Base-by-base conservation (phyloP, 2,797 vertebrate genomes). In the Myotis daubentonii region DNA sequence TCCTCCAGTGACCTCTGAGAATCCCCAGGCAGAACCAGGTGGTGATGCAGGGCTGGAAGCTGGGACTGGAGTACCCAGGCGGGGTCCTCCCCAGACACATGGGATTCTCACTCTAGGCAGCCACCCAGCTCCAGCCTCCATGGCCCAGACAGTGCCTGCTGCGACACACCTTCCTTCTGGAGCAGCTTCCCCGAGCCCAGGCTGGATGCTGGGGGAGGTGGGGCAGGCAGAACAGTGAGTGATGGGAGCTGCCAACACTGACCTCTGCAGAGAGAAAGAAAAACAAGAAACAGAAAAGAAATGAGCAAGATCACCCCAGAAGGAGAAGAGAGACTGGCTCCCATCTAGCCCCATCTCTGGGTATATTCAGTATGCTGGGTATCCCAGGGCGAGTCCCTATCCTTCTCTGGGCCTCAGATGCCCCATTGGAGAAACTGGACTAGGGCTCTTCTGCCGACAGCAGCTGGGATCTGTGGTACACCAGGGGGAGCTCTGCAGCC, bases 81-180 rank as follows among this genome's bases (percentile, higher is more conserved):
- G 2, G 41, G 72, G 55, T 85, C 84, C 72, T 97, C 23, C 1
- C 25, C 81, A 98, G 98, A 98, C 98, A 97, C 96, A 97, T 95
- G 96, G 97, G 97, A 98, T 98, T 98, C 98, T 97, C 97, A 96
- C 98, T 98, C 98, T 91, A 93, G 97, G 96, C 98, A 97, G 96
- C 97, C 94, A 96, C 98, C 98, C 98, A 98, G 96, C 96, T 96
- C 97, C 98, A 98, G 98, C 98, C 97, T 97, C 97, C 94, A 87
- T 84, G 95, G 97, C 93, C 97, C 98, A 98, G 98, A 98, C 98
- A 95, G 86, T 68, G 68, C 89, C 5, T 0, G 88, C 95, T 98
- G 98, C 99, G 98, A 98, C 97, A 99, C 97, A 79, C 93, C 97
- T 97, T 98, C 95, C 96, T 96, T 89, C 96, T 92, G 51, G 79